These are phyloP conservation scores for Python bivittatus DNA, from an alignment of 2,113 vertebrate genomes.

Conservation along the genomic window DNA sequence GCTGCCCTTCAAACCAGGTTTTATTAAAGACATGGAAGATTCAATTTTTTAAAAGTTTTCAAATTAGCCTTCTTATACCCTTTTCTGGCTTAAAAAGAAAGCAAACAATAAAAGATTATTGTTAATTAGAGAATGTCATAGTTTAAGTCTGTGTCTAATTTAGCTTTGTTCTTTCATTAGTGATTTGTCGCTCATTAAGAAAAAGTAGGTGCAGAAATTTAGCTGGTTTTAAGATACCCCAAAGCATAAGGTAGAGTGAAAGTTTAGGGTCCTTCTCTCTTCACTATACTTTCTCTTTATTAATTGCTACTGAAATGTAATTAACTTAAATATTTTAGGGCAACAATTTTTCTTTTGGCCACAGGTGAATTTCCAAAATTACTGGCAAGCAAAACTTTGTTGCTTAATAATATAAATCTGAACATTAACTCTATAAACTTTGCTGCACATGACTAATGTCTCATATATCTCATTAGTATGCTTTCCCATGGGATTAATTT, in stretches of 20 bases:
- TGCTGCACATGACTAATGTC: conserved; percentile 41
- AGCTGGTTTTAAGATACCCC: neutral
- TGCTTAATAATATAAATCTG: conserved; percentile 45
- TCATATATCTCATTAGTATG: conserved; percentile 34
- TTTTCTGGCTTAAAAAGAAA: neutral
- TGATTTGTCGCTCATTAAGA: neutral
- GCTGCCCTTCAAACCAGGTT: neutral
- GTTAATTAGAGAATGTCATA: neutral
- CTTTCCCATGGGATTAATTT: conserved; percentile 34
- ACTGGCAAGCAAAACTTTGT: conserved; percentile 38
- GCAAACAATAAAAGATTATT: neutral
- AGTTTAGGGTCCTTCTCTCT: neutral
- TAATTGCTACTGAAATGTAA: neutral
- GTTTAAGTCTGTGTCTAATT: neutral
- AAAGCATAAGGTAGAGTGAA: neutral
- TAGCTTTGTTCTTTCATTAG: conserved; percentile 3
- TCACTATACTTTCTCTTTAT: neutral
- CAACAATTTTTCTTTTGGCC: neutral
- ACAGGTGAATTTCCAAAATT: conserved; percentile 33
- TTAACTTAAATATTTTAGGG: neutral
- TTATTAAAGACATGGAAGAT: neutral
- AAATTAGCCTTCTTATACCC: conserved; percentile 2
- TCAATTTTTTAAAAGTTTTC: neutral
- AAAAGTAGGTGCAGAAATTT: neutral
- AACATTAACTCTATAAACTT: conserved; percentile 49